Conservation (phyloP, 2,113 vertebrate genomes). For the Chaetodon auriga region DNA sequence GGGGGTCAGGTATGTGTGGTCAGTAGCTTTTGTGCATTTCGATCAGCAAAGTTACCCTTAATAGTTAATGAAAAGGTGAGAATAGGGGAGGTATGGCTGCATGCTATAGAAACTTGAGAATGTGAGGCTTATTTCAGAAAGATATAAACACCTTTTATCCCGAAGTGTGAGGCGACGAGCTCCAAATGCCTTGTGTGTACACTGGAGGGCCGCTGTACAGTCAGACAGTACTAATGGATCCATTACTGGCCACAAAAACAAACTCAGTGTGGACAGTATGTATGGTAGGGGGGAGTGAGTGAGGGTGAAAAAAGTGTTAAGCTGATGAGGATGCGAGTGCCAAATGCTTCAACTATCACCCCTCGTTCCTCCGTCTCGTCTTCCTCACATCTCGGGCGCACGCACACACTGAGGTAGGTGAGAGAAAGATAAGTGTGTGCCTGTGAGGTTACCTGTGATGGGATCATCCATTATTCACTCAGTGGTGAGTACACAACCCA, state of each 20-base stretch:
- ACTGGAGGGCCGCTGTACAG: neutral
- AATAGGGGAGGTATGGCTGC: neutral
- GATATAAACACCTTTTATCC: neutral
- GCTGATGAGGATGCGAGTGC: neutral
- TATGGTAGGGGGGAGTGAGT: neutral
- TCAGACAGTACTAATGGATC: constrained; percentile 5
- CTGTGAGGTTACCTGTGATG: constrained; percentile 83
- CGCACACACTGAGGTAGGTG: constrained; percentile 36
- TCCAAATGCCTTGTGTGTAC: neutral
- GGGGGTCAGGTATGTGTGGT: constrained; percentile 9
- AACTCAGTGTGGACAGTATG: neutral
- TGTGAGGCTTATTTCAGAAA: neutral
- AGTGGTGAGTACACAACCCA: constrained; percentile 81
- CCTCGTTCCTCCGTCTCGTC: neutral
- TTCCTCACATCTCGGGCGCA: neutral
- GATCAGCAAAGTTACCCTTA: neutral
- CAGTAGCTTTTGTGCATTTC: constrained; percentile 2
- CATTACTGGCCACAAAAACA: constrained; percentile 1
- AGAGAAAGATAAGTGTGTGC: constrained; percentile 76
- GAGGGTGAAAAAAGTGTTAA: neutral
- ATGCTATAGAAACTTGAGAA: neutral
- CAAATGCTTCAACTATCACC: constrained; percentile 8
- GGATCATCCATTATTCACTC: constrained; percentile 85
- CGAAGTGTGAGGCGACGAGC: neutral
- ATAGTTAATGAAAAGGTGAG: neutral